These are phyloP conservation scores for Paramormyrops hopkinsi DNA, from an alignment of 2,797 vertebrate genomes.

Conservation along the genomic window DNA sequence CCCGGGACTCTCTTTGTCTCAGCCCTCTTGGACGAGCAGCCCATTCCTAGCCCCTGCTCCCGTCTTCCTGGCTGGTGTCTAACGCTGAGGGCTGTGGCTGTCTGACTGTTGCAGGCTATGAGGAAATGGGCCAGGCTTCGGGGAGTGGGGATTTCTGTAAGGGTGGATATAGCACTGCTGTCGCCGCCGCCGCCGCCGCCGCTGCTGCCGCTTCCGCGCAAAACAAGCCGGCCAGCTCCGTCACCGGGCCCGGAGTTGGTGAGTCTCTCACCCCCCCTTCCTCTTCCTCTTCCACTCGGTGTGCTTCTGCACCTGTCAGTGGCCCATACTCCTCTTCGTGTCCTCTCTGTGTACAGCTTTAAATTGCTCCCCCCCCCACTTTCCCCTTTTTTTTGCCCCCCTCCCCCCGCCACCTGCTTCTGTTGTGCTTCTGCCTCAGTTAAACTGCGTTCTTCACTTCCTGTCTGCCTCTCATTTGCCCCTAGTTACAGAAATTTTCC, in stretches of 20 bases:
- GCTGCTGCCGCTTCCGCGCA: constrained; percentile 64
- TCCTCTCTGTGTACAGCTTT: constrained; percentile 17
- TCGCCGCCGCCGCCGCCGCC: constrained; percentile 51
- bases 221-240: constrained; percentile 75
- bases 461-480: neutral
- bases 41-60: neutral
- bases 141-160: constrained; percentile 82
- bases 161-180: constrained; percentile 72
- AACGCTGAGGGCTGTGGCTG: constrained; percentile 47
- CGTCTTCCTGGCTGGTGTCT: constrained; percentile 35
- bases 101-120: constrained; percentile 84
- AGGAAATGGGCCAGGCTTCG: constrained; percentile 80
- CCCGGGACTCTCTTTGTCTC: neutral
- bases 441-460: neutral
- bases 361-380: neutral
- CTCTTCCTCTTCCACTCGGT: constrained; percentile 39
- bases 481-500: neutral
- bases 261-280: constrained; percentile 52
- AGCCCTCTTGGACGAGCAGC: constrained; percentile 6
- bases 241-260: constrained; percentile 76
- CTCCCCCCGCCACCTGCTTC: neutral
- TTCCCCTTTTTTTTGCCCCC: neutral
- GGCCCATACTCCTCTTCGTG: constrained; percentile 9
- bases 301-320: constrained; percentile 34
- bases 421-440: neutral